Evolutionary conservation across 2,888 invertebrate species (phyloP), one percentile per base, ranked within the genome.

Genomic region (Drosophila mettleri): DNA sequence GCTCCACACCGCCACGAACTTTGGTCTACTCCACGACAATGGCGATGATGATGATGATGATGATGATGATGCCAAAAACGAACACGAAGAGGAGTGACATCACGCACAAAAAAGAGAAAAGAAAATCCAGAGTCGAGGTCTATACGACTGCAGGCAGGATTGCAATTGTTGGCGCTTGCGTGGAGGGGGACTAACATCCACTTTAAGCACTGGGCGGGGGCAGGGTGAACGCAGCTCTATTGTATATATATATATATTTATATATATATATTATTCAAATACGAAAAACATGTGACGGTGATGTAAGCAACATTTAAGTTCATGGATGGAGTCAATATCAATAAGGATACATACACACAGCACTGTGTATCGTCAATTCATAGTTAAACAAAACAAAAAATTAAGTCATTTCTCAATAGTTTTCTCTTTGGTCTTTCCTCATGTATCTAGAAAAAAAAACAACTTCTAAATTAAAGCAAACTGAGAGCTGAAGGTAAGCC

Each of bases 81-180:
- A 49, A n/a, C 38, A 39, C 57, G 53, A 33, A 22, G 48, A 29
- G 45, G 16, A 55, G 55, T 59, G 52, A 74, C 69, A 74, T 48
- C 74, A 55, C 58, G 36, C 14, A 65, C n/a, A 45, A 33, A 2
- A 14, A 3, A 0, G 10, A 9, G 9, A 43, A 10, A 24, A 9
- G 22, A 24, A 43, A n/a, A 24, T n/a, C 6, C 29, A 54, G 41
- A 36, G 9, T 34, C 16, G 41, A 67, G 41, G 49, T 46, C 59
- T 2, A 62, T 75, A 55, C 66, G 66, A 74, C 71, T 62, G 71
- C 49, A 66, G 49, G 45, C 60, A 22, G 38, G 20, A 54, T 49
- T 61, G 66, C 52, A 62, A 66, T 59, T 61, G 77, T 46, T 39
- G 33, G 41, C 43, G 66, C 34, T 52, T 20, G 38, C 51, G 18